These are phyloP conservation scores for Thera obeliscata DNA, from an alignment of 2,888 invertebrate species.

Conservation along the genomic window DNA sequence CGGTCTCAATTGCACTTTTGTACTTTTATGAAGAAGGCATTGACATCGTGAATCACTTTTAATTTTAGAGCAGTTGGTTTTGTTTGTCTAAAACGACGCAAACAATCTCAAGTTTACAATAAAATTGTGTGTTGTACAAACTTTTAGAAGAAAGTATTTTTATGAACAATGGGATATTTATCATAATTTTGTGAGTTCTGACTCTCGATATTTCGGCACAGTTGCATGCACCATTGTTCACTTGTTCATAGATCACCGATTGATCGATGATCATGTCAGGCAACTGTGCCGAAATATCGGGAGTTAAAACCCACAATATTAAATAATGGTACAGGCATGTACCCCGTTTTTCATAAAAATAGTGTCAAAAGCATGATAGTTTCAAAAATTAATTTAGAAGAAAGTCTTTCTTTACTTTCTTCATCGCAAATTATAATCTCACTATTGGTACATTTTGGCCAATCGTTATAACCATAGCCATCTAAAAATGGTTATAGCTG, in stretches of 20 bases:
- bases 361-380: too few species aligned
- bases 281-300: too few species aligned
- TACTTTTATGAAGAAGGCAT: conserved; percentile 11
- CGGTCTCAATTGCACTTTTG: conserved; percentile 16
- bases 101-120: neutral
- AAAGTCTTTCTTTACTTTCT: neutral
- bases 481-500: conserved; percentile 24
- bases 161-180: too few species aligned
- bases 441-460: neutral
- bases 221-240: too few species aligned
- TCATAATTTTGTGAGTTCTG: too few species aligned
- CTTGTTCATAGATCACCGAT: too few species aligned
- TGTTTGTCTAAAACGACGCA: neutral
- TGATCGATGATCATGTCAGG: too few species aligned
- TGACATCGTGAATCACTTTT: conserved; percentile 17
- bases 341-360: too few species aligned
- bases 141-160: neutral
- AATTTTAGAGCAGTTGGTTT: neutral
- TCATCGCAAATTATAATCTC: neutral
- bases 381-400: neutral
- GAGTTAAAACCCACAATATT: too few species aligned
- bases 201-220: too few species aligned
- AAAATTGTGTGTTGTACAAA: neutral
- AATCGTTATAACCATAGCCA: conserved; percentile 13
- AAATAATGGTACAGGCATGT: too few species aligned